Percentiles rank a stretch among this genome's conserved stretches.
Conservation (phyloP, 2,888 invertebrate genomes). For the Volucella zonaria region DNA sequence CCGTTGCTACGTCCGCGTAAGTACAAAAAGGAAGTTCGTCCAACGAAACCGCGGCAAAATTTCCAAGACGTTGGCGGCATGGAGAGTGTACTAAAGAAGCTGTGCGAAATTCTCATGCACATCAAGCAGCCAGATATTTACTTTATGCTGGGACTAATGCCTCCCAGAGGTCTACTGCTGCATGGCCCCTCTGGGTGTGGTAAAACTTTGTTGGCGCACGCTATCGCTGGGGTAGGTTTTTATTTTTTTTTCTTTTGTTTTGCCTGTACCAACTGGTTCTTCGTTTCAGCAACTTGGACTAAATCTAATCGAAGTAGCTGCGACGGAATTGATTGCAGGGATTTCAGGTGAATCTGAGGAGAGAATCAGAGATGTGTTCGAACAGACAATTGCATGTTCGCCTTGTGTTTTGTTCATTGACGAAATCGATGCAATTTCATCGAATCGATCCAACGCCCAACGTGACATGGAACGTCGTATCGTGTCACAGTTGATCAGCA, state of each 20-base stretch:
- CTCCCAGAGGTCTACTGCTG: slow-evolving; percentile 94
- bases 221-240: slow-evolving; percentile 89
- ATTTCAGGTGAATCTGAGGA: slow-evolving; percentile 98
- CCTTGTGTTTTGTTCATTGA: slow-evolving; percentile 96
- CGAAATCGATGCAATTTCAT: slow-evolving; percentile 98
- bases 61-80: slow-evolving; percentile 90
- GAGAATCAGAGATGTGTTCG: slow-evolving; percentile 94
- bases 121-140: slow-evolving; percentile 96
- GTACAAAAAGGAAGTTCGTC: slow-evolving; percentile 78
- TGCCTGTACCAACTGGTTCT: not conserved
- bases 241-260: not conserved
- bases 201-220: slow-evolving; percentile 91
- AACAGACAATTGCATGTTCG: slow-evolving; percentile 90
- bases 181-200: slow-evolving; percentile 99
- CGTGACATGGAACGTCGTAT: slow-evolving; percentile 98
- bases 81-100: slow-evolving; percentile 87
- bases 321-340: slow-evolving; percentile 96
- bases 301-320: slow-evolving; percentile 93
- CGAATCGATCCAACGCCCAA: slow-evolving; percentile 93
- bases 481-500: slow-evolving; percentile 94
- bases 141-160: slow-evolving; percentile 90
- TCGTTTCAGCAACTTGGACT: slow-evolving; percentile 89
- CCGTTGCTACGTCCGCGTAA: slow-evolving; percentile 75
- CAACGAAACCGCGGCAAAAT: slow-evolving; percentile 76
- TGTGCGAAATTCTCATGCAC: slow-evolving; percentile 91